Evolutionary conservation across 64 coral and sea anemone genomes (phyloP).

Genomic region (Trachythela sp.): DNA sequence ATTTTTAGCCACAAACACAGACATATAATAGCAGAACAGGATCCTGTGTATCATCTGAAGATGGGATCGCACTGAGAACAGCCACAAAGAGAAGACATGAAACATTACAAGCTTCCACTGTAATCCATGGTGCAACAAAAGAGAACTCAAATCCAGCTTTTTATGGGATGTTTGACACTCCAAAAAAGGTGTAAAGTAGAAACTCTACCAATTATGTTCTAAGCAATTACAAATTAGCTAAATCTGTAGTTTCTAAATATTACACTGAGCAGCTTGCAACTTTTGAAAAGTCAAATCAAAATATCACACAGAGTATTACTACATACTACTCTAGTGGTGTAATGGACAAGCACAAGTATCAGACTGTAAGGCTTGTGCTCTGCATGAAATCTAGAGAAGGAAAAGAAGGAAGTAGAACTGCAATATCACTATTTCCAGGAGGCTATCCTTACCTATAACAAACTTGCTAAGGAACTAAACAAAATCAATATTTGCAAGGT

Average conservation of each 20-base stretch:
- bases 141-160: constrained; percentile 42
- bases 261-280: constrained; percentile 19
- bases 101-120: constrained; percentile 27
- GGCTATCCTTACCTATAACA: constrained; percentile 4
- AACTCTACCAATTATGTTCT: constrained; percentile 57
- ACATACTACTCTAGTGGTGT: constrained; percentile 59
- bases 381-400: constrained; percentile 44
- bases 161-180: constrained; percentile 62
- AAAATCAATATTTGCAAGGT: constrained; percentile 63
- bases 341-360: constrained; percentile 59
- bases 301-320: constrained; percentile 57
- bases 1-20: neutral
- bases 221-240: constrained; percentile 22
- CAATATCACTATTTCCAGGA: constrained; percentile 11
- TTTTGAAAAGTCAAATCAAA: constrained; percentile 52
- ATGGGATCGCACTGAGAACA: constrained; percentile 26
- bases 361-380: constrained; percentile 48
- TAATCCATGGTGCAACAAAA: constrained; percentile 60
- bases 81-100: constrained; percentile 43
- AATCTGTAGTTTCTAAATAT: constrained; percentile 37
- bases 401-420: constrained; percentile 54
- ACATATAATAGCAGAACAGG: neutral
- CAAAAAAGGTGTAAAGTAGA: constrained; percentile 64
- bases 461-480: constrained; percentile 10
- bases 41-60: constrained; percentile 7